Evolutionary conservation across 2,797 vertebrate genomes (phyloP).

Genomic region (Echiichthys vipera): DNA sequence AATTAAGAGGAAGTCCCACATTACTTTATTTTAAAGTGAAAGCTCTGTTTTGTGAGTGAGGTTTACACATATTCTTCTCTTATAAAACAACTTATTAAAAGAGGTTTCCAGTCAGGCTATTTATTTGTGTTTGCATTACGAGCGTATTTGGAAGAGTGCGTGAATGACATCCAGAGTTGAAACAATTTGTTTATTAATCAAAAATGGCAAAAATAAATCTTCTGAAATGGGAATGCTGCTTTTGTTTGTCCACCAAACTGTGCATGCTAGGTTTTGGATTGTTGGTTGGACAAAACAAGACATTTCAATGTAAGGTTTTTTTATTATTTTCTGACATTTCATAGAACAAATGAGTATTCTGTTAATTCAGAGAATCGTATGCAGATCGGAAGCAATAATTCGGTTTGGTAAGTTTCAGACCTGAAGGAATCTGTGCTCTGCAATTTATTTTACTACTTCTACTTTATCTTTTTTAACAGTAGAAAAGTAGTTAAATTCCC

Average conservation of each 20-base stretch:
- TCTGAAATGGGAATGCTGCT: background rate
- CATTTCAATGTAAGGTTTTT: background rate
- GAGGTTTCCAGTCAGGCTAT: background rate
- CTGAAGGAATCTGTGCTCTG: background rate
- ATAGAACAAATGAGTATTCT: background rate
- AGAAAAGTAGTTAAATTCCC: background rate
- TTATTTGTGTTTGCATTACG: background rate
- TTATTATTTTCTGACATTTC: background rate
- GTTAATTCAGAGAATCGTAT: background rate
- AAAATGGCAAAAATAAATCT: background rate
- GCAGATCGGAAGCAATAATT: too few species aligned
- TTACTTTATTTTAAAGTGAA: slow-evolving; percentile 31
- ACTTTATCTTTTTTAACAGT: too few species aligned
- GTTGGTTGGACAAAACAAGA: background rate
- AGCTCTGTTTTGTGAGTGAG: slow-evolving; percentile 25
- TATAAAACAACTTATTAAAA: too few species aligned
- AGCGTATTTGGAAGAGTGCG: background rate
- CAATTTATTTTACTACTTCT: background rate
- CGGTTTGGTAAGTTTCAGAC: background rate
- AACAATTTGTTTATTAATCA: background rate
- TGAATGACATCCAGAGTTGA: background rate
- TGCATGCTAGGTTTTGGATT: background rate
- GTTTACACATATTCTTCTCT: slow-evolving; percentile 1
- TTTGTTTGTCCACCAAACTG: background rate
- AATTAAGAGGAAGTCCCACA: slow-evolving; percentile 56